phyloP scores from a whole-genome alignment of 1,140 invertebrate species.

The Pteromalus puparum region DNA sequence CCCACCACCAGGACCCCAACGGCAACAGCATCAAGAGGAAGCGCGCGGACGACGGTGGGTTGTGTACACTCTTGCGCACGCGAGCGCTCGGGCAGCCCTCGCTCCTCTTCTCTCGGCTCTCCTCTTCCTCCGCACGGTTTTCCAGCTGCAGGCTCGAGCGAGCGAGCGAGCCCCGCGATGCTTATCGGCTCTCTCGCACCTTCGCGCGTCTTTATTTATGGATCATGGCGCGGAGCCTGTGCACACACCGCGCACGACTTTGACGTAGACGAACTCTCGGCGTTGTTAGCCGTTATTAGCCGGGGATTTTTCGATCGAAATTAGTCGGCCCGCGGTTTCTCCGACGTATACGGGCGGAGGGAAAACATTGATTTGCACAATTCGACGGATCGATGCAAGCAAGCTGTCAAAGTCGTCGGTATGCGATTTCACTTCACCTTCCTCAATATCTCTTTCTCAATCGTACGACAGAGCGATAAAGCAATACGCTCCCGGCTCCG shows the following conservation, averaged over 20 bases:
- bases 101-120: no score
- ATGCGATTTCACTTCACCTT: slow-evolving; percentile 3
- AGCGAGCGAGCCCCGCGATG: not conserved
- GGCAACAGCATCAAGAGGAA: slow-evolving; percentile 84
- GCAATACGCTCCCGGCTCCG: no score
- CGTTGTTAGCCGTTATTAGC: no score
- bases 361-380: not conserved
- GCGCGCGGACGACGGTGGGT: slow-evolving; percentile 82
- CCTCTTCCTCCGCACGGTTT: no score
- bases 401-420: not conserved
- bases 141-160: no score
- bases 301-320: no score
- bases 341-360: no score
- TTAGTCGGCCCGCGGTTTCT: no score
- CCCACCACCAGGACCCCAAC: slow-evolving; percentile 84
- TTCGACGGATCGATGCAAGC: not conserved
- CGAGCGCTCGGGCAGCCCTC: not conserved
- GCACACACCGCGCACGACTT: not conserved
- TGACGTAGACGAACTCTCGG: no score
- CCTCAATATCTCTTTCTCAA: not conserved
- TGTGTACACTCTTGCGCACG: not conserved
- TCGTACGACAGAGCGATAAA: not conserved
- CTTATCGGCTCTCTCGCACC: not conserved
- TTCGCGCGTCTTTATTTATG: slow-evolving; percentile 24
- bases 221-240: no score